Evolutionary conservation across 2,888 invertebrate genomes (phyloP).

Genomic region (Microplitis manilae): DNA sequence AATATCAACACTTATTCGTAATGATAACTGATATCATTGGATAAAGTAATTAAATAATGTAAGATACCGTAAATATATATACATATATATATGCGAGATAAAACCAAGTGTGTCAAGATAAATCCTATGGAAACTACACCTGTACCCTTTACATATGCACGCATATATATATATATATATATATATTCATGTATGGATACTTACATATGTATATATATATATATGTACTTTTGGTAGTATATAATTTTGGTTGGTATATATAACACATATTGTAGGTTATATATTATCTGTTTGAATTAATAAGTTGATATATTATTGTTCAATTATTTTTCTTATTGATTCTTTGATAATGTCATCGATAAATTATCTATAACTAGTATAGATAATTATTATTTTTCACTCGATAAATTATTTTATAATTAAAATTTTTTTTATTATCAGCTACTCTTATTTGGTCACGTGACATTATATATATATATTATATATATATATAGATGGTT

Average conservation of each 20-base stretch:
- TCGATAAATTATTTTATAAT: not conserved
- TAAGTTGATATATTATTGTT: not conserved
- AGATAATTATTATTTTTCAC: not conserved
- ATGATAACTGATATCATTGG: conserved; percentile 19
- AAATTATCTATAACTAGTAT: not conserved
- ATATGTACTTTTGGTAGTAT: not conserved
- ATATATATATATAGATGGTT: not conserved
- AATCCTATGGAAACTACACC: conserved; percentile 14
- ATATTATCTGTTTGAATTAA: not conserved
- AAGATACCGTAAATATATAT: not conserved
- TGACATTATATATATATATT: not conserved
- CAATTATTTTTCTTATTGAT: not conserved
- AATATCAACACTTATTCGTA: conserved; percentile 1
- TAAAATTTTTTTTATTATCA: not conserved
- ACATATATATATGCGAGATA: conserved; percentile 2
- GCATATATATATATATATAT: too few relatives aligned
- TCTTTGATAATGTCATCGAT: not conserved
- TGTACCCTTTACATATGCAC: not conserved
- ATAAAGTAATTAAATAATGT: conserved; percentile 19
- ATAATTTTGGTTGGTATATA: not conserved
- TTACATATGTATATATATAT: not conserved
- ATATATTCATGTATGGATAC: too few relatives aligned
- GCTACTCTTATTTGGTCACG: not conserved
- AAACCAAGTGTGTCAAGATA: conserved; percentile 10
- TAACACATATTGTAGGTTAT: not conserved